Percentiles rank a stretch among this genome's conserved stretches.
phyloP scores from a whole-genome alignment of 2,888 invertebrate genomes.

The Watsonalla cultraria region DNA sequence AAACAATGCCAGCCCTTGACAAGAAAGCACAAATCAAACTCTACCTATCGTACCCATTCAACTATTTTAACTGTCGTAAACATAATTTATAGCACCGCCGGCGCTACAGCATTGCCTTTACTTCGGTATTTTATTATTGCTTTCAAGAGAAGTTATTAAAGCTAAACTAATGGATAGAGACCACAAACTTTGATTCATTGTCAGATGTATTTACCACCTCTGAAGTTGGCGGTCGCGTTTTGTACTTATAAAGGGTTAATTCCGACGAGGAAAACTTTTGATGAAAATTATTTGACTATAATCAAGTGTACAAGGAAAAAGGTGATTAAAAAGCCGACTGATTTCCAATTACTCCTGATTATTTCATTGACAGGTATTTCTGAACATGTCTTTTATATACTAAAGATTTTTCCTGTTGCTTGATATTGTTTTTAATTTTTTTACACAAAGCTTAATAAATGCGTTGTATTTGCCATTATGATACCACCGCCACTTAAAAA shows the following conservation, averaged over 20 bases:
- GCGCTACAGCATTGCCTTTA: slow-evolving; percentile 20
- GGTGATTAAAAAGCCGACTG: too few relatives aligned
- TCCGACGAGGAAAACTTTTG: too few relatives aligned
- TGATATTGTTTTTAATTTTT: too few relatives aligned
- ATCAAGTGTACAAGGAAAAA: too few relatives aligned
- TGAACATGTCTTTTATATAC: too few relatives aligned
- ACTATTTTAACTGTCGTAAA: slow-evolving; percentile 46
- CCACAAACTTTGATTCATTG: slow-evolving; percentile 27
- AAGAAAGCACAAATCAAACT: slow-evolving; percentile 67
- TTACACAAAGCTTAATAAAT: too few relatives aligned
- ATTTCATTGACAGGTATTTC: too few relatives aligned
- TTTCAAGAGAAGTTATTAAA: slow-evolving; percentile 32
- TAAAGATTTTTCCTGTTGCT: too few relatives aligned
- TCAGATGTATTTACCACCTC: slow-evolving; percentile 1
- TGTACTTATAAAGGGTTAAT: background rate
- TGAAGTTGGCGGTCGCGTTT: background rate
- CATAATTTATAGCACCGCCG: slow-evolving; percentile 32
- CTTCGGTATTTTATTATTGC: slow-evolving; percentile 39
- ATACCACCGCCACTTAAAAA: too few relatives aligned
- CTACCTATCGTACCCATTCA: slow-evolving; percentile 32
- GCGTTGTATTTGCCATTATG: too few relatives aligned
- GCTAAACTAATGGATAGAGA: slow-evolving; percentile 32
- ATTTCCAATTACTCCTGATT: too few relatives aligned
- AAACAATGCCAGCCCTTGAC: slow-evolving; percentile 64
- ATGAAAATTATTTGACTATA: too few relatives aligned